A percentile compares a stretch with the other conserved stretches of the same genome.
Evolutionary conservation across 2,797 vertebrate species (phyloP).

Genomic region (Megaceryle alcyon): DNA sequence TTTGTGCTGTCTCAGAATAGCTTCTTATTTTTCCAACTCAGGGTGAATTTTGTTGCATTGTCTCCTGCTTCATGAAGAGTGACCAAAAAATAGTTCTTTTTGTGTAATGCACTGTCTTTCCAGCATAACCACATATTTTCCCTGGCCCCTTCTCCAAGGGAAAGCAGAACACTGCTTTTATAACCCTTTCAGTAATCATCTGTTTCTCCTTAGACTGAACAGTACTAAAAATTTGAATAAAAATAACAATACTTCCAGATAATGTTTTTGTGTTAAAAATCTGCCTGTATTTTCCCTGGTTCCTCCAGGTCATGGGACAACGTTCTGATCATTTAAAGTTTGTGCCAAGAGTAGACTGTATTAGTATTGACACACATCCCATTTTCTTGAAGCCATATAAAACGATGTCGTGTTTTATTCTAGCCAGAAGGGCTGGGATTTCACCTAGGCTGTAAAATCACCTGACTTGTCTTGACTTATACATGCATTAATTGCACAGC

Average conservation of each 20-base stretch:
- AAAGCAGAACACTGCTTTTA: not conserved
- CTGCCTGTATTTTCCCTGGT: not conserved
- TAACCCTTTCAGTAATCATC: not conserved
- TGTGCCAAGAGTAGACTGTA: not conserved
- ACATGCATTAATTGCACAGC: not conserved
- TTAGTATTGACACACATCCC: not conserved
- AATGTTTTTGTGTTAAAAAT: not conserved
- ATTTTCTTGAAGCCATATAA: not conserved
- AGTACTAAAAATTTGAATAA: not conserved
- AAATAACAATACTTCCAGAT: not conserved
- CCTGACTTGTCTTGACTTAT: not conserved
- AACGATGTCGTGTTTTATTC: not conserved
- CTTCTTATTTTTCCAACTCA: rapidly evolving
- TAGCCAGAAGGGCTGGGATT: not conserved
- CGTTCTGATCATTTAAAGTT: not conserved
- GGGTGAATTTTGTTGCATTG: not conserved
- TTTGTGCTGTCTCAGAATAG: not conserved
- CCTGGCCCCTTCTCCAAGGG: not conserved
- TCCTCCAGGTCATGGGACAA: not conserved
- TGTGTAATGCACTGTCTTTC: not conserved
- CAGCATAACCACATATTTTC: not conserved
- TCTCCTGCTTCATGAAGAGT: not conserved
- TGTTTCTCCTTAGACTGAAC: not conserved
- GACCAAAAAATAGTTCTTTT: not conserved
- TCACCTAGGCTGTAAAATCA: not conserved